Conservation (phyloP, 2,797 vertebrate species). For the Lerista edwardsae region DNA sequence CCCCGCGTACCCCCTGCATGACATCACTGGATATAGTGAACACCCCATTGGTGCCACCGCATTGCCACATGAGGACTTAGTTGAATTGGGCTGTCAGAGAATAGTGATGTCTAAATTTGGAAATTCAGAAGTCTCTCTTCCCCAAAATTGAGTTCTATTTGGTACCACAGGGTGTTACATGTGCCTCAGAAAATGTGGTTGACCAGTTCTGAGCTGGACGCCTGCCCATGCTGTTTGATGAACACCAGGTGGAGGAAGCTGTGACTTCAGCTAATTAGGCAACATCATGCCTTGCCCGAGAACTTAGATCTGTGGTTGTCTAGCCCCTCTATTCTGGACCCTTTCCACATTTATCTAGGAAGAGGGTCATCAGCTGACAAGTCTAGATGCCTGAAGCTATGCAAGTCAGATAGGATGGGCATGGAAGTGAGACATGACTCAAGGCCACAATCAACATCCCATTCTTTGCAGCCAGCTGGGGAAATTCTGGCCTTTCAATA, state of each 20-base stretch:
- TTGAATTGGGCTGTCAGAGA: neutral
- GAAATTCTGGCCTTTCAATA: neutral
- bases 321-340: neutral
- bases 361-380: neutral
- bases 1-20: no score
- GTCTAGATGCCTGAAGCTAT: neutral
- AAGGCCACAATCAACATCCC: neutral
- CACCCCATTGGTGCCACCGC: no score
- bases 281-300: neutral
- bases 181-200: neutral
- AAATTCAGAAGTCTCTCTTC: neutral
- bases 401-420: neutral
- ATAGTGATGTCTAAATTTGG: neutral
- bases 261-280: neutral
- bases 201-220: neutral
- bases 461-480: neutral
- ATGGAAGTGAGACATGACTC: neutral
- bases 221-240: neutral
- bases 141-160: neutral
- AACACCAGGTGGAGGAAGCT: neutral
- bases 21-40: no score
- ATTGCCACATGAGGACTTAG: no score
- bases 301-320: neutral
- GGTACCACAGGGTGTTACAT: neutral
- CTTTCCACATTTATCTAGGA: neutral